Evolutionary conservation across 2,888 invertebrate genomes (phyloP).

Genomic region (Torymus texanus): DNA sequence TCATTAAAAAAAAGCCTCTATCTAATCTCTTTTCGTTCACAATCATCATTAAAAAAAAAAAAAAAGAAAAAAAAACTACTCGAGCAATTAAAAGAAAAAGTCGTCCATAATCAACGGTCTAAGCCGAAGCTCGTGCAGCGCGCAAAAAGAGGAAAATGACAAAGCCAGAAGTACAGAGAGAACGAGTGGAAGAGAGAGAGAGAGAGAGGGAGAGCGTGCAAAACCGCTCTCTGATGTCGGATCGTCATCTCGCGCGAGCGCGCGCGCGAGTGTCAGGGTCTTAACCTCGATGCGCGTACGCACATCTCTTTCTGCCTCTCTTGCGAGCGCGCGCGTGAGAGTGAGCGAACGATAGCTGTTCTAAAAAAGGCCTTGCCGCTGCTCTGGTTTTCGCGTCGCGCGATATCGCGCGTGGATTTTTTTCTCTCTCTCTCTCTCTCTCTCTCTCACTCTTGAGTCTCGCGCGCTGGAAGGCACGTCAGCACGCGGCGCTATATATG

Average conservation of each 20-base stretch:
- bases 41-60: too few relatives aligned
- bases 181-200: constrained; percentile 9
- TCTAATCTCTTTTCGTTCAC: too few relatives aligned
- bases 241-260: neutral
- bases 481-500: too few relatives aligned
- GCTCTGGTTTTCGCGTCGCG: neutral
- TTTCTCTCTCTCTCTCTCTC: too few relatives aligned
- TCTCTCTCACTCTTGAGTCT: neutral
- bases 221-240: neutral
- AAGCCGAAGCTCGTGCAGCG: neutral
- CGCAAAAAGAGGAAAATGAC: neutral
- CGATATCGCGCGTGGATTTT: neutral
- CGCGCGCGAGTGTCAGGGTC: constrained; percentile 43
- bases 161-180: neutral
- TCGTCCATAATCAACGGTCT: neutral
- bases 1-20: too few relatives aligned
- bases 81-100: neutral
- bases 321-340: neutral
- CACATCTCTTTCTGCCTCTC: neutral
- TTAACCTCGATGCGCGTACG: constrained; percentile 32
- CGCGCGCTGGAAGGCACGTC: too few relatives aligned
- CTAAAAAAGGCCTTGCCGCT: constrained; percentile 30
- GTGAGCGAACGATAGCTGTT: neutral
- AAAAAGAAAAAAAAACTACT: too few relatives aligned
- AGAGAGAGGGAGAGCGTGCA: constrained; percentile 4